A percentile compares a stretch with the other conserved stretches of the same genome.
Evolutionary conservation across 2,113 vertebrate genomes (phyloP).

Genomic region (Diadophis punctatus): DNA sequence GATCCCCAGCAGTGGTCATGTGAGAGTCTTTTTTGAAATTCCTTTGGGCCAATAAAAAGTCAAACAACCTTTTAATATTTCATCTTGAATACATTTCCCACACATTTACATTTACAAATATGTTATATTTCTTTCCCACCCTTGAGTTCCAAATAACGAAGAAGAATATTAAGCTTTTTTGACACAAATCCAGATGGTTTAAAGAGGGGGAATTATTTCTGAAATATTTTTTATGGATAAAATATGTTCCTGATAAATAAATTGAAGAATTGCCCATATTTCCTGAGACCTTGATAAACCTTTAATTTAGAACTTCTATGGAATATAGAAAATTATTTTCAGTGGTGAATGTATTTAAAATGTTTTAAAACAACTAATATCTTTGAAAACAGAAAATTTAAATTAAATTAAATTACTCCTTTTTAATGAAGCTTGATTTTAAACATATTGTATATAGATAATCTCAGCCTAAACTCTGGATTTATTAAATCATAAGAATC

Average conservation of each 20-base stretch:
- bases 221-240: neutral
- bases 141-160: neutral
- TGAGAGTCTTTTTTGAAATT: neutral
- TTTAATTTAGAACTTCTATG: conserved; percentile 3
- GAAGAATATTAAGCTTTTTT: neutral
- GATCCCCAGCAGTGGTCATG: neutral
- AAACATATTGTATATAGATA: neutral
- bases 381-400: neutral
- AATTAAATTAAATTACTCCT: neutral
- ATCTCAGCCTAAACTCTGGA: neutral
- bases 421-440: conserved; percentile 5
- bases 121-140: neutral
- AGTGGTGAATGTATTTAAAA: neutral
- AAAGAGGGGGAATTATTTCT: neutral
- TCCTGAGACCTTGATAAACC: neutral
- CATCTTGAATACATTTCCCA: neutral
- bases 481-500: conserved; percentile 9
- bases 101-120: conserved; percentile 12
- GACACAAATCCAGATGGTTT: neutral
- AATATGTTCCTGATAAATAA: neutral
- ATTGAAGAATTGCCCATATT: conserved; percentile 3
- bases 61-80: neutral
- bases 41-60: neutral
- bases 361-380: neutral
- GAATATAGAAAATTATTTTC: conserved; percentile 2